Conservation (phyloP, 1,140 invertebrate species). For the Bombus sylvicola region DNA sequence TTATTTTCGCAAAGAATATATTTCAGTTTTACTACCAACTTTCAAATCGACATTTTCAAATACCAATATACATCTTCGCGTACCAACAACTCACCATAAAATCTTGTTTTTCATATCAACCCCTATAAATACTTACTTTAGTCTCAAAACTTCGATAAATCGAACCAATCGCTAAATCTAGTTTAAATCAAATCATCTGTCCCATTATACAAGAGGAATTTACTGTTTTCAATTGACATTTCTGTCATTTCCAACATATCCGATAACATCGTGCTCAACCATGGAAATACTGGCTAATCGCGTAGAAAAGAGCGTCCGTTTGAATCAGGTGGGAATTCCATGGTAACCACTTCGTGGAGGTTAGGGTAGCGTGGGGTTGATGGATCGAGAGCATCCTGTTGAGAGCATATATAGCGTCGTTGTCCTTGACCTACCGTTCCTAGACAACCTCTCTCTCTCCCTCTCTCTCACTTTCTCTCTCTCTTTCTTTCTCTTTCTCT, state of each 20-base stretch:
- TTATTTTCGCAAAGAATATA: no score
- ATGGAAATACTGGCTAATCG: conserved; percentile 18
- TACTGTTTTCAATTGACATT: neutral
- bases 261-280: neutral
- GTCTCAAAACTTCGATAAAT: no score
- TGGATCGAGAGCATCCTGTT: conserved; percentile 62
- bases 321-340: conserved; percentile 54
- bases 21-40: neutral
- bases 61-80: neutral
- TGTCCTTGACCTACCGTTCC: conserved; percentile 77
- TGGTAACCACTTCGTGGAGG: conserved; percentile 60
- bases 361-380: conserved; percentile 56
- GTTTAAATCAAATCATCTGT: neutral
- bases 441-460: conserved; percentile 14
- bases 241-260: neutral
- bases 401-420: conserved; percentile 67
- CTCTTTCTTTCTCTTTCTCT: no score
- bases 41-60: neutral
- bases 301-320: conserved; percentile 33
- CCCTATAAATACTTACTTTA: neutral
- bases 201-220: neutral
- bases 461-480: neutral
- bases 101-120: neutral
- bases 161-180: neutral
- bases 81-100: neutral